Evolutionary conservation across 2,888 invertebrate genomes (phyloP), one percentile per base, ranked within the genome.

Genomic region (Lissocephala sabroskyi): DNA sequence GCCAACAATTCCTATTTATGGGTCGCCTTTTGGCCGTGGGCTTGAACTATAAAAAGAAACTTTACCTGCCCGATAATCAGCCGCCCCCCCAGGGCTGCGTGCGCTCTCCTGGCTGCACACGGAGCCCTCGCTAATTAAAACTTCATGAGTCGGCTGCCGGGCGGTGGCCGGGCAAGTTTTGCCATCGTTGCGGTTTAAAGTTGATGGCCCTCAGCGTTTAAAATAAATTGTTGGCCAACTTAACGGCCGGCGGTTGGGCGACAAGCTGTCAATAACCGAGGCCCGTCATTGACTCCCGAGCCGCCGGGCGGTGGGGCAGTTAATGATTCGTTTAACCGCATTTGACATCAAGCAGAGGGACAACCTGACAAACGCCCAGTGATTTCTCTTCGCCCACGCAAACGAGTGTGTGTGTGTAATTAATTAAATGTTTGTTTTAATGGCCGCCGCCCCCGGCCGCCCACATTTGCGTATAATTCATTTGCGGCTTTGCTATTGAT

Each of bases 401-500:
- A 30, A 26, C 23, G 35, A 43, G 19, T 19, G 23, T 43, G 50
- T 56, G 56, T 57, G 65, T 73, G 58, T 59, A 71, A 70, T 70
- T 67, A 67, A 67, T 75, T 71, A 67, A 70, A 75, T 56, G 62
- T 50, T 53, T 41, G 30, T 44, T 52, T 57, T 59, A 62, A 67
- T 51, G 56, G 51, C 39, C 13, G 17, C 41, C 32, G 16, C 11
- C 16, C 41, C 18, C 19, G 10, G 9, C 14, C 17, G 10, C 14
- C 2, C 1, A 1, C 18, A 28, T 19, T 37, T 44, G 33, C 17
- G 23, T 35, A 35, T 29, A 45, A 50, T 41, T 43, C 39, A 52
- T 50, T 26, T 68, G 66, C 13, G 57, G 63, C 41, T 51, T 18
- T 13, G 23, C 48, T 70, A 70, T 57, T 66, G 70, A 74, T 70